Base-by-base conservation (phyloP, 2,113 vertebrate species). In the Notarius quadriscutis region DNA sequence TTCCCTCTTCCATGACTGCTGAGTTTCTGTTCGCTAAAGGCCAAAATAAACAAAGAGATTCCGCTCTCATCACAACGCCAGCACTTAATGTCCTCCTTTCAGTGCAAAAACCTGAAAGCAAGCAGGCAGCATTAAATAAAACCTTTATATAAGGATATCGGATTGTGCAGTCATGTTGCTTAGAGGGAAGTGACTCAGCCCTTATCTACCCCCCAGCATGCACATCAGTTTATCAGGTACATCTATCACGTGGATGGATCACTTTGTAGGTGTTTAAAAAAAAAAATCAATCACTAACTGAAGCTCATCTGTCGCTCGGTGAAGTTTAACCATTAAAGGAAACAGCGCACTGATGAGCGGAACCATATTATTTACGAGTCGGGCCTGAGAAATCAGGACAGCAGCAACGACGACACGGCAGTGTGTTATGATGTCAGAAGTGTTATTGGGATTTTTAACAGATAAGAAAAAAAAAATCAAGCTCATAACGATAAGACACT, bases 1-100 rank as follows among this genome's bases (percentile, higher is more conserved):
- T 87, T 89, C 86, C 86, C 22, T 58, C 27, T 89, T 87, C 77
- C 53, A 17, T 57, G 57, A 82, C 1, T 34, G 57, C 62, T 27
- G 30, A 34, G 63, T 87, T 89, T 87, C 88, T 71, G 62, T 85
- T 60, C 30, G 30, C 51, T 20, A 30, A 81, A 48, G 1, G 0
- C 69, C 1, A 55, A 63, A 34, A 55, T 7, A 34, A n/a, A 55
- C 7, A 85, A 80, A 57, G 67, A 17, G 50, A 58, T 50, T 65
- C 9, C 57, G 34, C 18, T 41, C 48, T 27, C 25, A 72, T 27
- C 30, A 14, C n/a, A 72, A 17, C 22, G 53, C 60, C 25, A 63
- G 22, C 27, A 48, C 51, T 10, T 11, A n/a, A 27, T 86, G 11
- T 57, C 50, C 60, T 79, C 30, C 9, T 79, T 67, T 14, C 15